Evolutionary conservation across 2,888 invertebrate genomes (phyloP).

Genomic region (Lasioglossum oenotherae): DNA sequence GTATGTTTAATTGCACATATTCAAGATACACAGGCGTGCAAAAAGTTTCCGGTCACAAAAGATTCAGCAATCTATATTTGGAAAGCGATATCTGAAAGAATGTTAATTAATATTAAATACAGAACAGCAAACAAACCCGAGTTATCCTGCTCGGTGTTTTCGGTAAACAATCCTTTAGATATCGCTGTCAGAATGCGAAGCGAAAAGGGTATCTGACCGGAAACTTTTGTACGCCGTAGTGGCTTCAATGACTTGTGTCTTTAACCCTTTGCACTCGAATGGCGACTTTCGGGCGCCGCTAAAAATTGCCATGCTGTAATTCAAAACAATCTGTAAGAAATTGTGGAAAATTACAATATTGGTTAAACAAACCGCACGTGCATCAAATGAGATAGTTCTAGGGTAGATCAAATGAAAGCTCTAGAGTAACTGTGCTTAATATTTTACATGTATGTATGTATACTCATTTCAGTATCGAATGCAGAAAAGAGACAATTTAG

Average conservation of each 20-base stretch:
- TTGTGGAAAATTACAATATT: neutral
- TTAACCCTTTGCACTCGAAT: neutral
- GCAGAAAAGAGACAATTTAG: neutral
- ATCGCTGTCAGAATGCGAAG: neutral
- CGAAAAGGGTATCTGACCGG: constrained; percentile 1
- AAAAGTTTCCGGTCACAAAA: neutral
- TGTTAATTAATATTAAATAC: constrained; percentile 1
- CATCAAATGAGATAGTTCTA: too few relatives aligned
- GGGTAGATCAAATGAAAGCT: too few relatives aligned
- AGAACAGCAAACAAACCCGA: neutral
- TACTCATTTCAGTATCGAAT: too few relatives aligned
- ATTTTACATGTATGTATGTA: too few relatives aligned
- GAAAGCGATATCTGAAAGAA: neutral
- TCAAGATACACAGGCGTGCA: neutral
- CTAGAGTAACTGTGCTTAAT: too few relatives aligned
- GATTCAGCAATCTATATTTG: neutral
- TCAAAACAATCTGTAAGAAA: neutral
- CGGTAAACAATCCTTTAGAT: neutral
- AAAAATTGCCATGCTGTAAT: neutral
- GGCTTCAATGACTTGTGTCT: neutral
- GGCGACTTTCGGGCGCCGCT: neutral
- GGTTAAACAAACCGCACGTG: too few relatives aligned
- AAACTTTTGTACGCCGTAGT: neutral
- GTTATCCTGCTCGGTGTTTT: neutral
- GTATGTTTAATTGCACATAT: neutral